A percentile compares a stretch with the other conserved stretches of the same genome.
These are phyloP conservation scores for Microplitis demolitor DNA, from an alignment of 1,140 invertebrate genomes.

Conservation along the genomic window DNA sequence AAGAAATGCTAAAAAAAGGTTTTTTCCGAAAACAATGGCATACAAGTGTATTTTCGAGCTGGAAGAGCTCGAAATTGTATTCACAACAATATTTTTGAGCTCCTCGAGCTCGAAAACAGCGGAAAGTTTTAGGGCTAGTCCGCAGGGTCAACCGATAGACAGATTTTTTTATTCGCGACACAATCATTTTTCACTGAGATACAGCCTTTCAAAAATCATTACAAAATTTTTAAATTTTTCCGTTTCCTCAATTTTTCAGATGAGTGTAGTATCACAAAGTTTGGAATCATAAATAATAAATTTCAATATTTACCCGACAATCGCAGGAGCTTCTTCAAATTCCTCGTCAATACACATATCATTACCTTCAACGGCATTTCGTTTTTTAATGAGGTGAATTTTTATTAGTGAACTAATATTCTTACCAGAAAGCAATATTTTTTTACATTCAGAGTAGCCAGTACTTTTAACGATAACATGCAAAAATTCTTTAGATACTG, in stretches of 20 bases:
- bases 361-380: constrained; percentile 21
- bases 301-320: not conserved
- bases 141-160: too few species aligned
- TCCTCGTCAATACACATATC: constrained; percentile 14
- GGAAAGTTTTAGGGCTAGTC: too few species aligned
- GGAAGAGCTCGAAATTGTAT: too few species aligned
- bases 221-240: not conserved
- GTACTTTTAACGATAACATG: constrained; percentile 34
- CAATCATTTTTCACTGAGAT: too few species aligned
- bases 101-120: too few species aligned
- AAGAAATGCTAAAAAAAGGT: too few species aligned
- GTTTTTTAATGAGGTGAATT: constrained; percentile 42
- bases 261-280: not conserved
- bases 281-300: not conserved
- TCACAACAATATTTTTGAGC: too few species aligned
- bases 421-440: constrained; percentile 42
- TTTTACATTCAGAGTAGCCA: constrained; percentile 37
- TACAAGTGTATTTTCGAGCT: too few species aligned
- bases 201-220: too few species aligned
- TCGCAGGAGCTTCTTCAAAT: constrained; percentile 15
- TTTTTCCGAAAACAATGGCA: too few species aligned
- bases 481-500: constrained; percentile 24
- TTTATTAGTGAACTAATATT: constrained; percentile 45
- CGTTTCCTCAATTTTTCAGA: not conserved
- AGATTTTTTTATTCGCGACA: too few species aligned